phyloP scores from a whole-genome alignment of 2,888 invertebrate species.

The Artemia sinica region DNA sequence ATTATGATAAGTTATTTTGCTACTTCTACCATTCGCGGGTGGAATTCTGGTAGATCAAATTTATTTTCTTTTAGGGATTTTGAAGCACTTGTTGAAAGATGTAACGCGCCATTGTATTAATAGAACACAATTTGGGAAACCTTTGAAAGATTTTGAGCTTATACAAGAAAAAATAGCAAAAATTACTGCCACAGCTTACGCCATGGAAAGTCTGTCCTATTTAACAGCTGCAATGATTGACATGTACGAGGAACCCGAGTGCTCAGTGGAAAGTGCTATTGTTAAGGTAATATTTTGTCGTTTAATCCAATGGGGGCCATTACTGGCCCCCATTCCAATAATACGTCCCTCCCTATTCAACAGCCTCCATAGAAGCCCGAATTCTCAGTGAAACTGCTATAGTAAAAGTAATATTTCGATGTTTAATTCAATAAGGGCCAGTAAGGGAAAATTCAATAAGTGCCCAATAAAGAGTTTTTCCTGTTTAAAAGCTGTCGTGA shows the following conservation, averaged over 20 bases:
- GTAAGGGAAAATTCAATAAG: no score
- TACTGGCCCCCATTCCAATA: no score
- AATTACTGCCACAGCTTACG: constrained; percentile 43
- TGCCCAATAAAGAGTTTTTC: constrained; percentile 41
- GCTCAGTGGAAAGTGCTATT: constrained; percentile 56
- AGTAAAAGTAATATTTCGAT: no score
- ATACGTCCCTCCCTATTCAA: no score
- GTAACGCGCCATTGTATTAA: constrained; percentile 39
- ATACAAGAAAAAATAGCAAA: constrained; percentile 38
- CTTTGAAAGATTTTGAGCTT: constrained; percentile 36
- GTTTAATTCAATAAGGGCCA: no score
- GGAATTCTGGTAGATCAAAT: no score
- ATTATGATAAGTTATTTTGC: no score
- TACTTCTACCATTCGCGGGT: no score
- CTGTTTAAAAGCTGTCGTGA: constrained; percentile 59
- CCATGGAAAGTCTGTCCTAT: constrained; percentile 70
- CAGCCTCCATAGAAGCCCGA: not conserved
- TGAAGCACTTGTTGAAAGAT: constrained; percentile 37
- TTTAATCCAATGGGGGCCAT: constrained; percentile 17
- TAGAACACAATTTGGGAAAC: constrained; percentile 37
- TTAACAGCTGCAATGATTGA: constrained; percentile 63
- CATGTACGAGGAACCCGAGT: constrained; percentile 54
- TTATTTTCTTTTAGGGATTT: constrained; percentile 33
- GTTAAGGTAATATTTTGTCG: constrained; percentile 42
- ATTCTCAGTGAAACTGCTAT: no score